A percentile compares a stretch with the other conserved stretches of the same genome.
These are phyloP conservation scores for Peromyscus californicus DNA, from an alignment of 2,113 vertebrate genomes.

Conservation along the genomic window DNA sequence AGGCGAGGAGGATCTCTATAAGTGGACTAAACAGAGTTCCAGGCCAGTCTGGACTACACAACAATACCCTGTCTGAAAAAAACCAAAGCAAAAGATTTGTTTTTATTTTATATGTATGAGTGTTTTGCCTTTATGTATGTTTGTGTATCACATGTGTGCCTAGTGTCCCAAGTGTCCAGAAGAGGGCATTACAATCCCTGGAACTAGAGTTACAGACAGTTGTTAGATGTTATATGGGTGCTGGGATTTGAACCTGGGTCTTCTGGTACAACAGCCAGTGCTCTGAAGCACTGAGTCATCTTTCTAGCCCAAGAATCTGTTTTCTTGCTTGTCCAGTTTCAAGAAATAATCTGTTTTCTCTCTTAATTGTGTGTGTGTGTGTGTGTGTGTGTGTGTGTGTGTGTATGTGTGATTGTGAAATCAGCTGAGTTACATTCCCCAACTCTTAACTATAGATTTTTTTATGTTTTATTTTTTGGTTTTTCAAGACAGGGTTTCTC, in stretches of 20 bases:
- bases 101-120: background rate
- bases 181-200: background rate
- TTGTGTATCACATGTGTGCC: background rate
- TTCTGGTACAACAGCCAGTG: background rate
- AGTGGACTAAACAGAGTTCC: background rate
- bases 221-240: background rate
- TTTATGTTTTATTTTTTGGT: no score
- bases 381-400: background rate
- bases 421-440: background rate
- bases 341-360: background rate
- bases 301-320: background rate
- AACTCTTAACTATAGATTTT: background rate
- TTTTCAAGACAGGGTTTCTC: no score
- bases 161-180: background rate
- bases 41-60: background rate
- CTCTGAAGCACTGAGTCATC: background rate
- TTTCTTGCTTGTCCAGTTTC: background rate
- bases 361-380: background rate
- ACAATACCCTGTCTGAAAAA: background rate
- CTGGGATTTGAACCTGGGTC: background rate
- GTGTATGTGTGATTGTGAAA: background rate
- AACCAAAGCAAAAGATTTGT: background rate
- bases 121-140: background rate
- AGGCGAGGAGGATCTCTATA: background rate
- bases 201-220: background rate